Evolutionary conservation across 23 tunicate genomes (phyloP).

Genomic region (Trididemnum clinides): DNA sequence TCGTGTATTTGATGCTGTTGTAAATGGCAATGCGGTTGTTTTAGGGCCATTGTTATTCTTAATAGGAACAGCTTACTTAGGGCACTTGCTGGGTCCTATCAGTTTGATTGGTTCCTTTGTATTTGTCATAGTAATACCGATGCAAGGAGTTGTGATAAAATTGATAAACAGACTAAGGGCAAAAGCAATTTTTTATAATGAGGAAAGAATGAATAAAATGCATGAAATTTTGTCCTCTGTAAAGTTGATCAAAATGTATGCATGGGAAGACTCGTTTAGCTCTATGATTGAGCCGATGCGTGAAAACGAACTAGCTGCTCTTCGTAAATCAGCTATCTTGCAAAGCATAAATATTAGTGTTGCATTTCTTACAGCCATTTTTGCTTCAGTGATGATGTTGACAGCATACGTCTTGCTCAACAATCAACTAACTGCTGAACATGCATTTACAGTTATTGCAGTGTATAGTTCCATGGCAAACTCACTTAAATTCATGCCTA

Average conservation of each 20-base stretch:
- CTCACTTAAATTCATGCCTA: conserved; percentile 68
- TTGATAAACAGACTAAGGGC: conserved; percentile 46
- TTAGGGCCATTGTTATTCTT: conserved; percentile 63
- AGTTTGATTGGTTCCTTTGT: conserved; percentile 68
- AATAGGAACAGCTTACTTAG: conserved; percentile 45
- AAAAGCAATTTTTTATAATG: conserved; percentile 49
- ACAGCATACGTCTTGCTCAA: conserved; percentile 41
- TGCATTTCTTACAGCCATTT: conserved; percentile 60
- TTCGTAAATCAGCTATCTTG: conserved; percentile 27
- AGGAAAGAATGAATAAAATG: conserved; percentile 52
- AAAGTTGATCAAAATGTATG: conserved; percentile 87
- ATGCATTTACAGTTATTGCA: conserved; percentile 74
- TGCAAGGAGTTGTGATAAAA: conserved; percentile 44
- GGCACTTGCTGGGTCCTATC: conserved; percentile 59
- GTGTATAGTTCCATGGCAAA: conserved; percentile 71
- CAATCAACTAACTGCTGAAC: conserved; percentile 40
- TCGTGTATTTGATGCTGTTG: conserved; percentile 60
- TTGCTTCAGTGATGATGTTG: conserved; percentile 60
- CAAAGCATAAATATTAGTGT: conserved; percentile 61
- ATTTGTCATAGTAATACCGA: conserved; percentile 35
- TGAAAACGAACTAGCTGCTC: conserved; percentile 34
- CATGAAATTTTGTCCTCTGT: conserved; percentile 75
- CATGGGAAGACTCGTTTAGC: conserved; percentile 77
- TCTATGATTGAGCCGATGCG: conserved; percentile 39
- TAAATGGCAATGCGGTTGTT: conserved; percentile 33